Evolutionary conservation across 1,140 invertebrate species (phyloP), one percentile per base, ranked within the genome.

Genomic region (Rhyzopertha dominica): DNA sequence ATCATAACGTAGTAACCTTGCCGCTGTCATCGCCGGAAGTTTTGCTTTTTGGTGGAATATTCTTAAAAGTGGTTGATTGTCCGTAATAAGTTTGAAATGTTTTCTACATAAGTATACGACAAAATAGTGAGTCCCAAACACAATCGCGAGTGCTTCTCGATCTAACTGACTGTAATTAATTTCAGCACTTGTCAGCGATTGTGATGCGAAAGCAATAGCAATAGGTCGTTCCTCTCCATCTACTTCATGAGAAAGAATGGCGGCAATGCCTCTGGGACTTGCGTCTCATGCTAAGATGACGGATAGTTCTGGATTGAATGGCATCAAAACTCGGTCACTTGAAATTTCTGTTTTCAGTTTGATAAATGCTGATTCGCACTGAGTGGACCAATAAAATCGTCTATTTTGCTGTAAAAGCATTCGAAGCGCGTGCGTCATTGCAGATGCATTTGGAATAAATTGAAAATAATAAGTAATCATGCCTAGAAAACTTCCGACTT

Each of bases 381-480:
- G n/a, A 9, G 12, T 10, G 3, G n/a, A 24, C 47, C 52, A 54
- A 14, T 41, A 26, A 17, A 47, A 59, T 19, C 17, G 28, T 14
- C 10, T n/a, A 9, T 54, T 43, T 42, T 52, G 50, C 29, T 55
- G 42, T 17, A 47, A 23, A 32, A 41, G 34, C 5, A 4, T 13
- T n/a, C 16, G 8, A 1, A 45, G 16, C 10, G 31, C 1, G 29
- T 37, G n/a, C 8, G 22, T 12, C 7, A 36, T 45, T 1, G 12
- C 28, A 13, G 43, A 36, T 12, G 18, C 24, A 32, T 43, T 32
- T 30, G 38, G 41, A 12, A 69, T 46, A 37, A 62, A 70, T 23
- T 54, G 43, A 12, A 34, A 34, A 25, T 67, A 70, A 46, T 62
- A 63, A 22, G 57, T 64, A 0, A 64, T 34, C 18, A 71, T 25